Evolutionary conservation across 2,113 vertebrate genomes (phyloP).

Genomic region (Neogale vison): DNA sequence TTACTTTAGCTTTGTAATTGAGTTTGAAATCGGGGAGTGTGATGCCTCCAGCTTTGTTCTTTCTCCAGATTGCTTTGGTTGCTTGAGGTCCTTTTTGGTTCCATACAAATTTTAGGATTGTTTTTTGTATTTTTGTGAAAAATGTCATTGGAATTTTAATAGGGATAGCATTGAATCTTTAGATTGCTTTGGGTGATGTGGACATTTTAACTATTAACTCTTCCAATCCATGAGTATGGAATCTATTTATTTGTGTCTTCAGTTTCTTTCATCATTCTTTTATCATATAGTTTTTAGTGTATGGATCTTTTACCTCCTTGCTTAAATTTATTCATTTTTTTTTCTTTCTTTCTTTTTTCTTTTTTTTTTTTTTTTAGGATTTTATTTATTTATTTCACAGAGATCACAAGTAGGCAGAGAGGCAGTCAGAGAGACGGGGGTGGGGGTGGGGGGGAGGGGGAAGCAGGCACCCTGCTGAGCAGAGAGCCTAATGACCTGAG

Average conservation of each 20-base stretch:
- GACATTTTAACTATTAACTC: neutral
- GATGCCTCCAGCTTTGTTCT: neutral
- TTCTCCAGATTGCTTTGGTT: neutral
- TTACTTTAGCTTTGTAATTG: neutral
- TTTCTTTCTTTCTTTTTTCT: too few species aligned
- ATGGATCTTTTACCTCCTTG: neutral
- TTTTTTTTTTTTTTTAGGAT: too few species aligned
- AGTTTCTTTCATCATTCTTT: neutral
- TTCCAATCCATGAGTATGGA: neutral
- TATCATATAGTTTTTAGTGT: neutral
- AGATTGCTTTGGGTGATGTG: neutral
- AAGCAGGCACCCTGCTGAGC: too few species aligned
- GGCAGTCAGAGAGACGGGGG: too few species aligned
- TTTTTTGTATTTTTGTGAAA: neutral
- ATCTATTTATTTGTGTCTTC: neutral
- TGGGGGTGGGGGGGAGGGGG: too few species aligned
- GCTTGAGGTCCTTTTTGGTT: neutral
- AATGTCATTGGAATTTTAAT: neutral
- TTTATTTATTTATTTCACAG: too few species aligned
- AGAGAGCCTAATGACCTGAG: too few species aligned
- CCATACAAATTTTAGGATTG: neutral
- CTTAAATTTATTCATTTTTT: neutral
- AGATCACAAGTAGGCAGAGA: too few species aligned
- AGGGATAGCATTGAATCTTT: neutral
- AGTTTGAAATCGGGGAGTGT: neutral